Evolutionary conservation across 2,888 invertebrate genomes (phyloP).

Genomic region (Agelastica alni): DNA sequence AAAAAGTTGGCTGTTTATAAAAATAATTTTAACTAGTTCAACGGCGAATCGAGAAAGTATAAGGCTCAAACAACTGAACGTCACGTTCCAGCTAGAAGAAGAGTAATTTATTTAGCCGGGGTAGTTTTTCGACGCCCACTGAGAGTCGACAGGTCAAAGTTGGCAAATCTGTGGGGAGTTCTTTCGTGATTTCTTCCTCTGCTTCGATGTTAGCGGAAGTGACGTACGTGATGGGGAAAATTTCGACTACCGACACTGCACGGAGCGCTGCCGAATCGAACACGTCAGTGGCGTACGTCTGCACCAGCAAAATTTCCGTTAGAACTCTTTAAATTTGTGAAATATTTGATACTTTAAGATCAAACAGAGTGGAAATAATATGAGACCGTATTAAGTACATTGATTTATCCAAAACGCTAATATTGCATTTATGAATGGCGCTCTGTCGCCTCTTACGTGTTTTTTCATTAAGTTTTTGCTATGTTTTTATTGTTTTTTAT

Average conservation of each 20-base stretch:
- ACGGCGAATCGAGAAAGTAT: background rate
- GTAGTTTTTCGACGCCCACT: conserved; percentile 9
- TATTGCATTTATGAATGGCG: too few relatives aligned
- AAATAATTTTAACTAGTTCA: background rate
- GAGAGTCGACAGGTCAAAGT: conserved; percentile 17
- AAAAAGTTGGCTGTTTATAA: too few relatives aligned
- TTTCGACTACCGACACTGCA: conserved; percentile 3
- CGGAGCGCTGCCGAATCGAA: too few relatives aligned
- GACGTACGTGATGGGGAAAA: conserved; percentile 16
- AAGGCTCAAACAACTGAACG: conserved; percentile 14
- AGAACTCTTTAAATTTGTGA: too few relatives aligned
- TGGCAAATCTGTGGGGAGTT: conserved; percentile 13
- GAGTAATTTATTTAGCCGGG: conserved; percentile 15
- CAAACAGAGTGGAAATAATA: too few relatives aligned
- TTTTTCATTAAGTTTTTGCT: too few relatives aligned
- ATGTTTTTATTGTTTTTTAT: too few relatives aligned
- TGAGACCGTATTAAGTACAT: too few relatives aligned
- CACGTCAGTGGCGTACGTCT: background rate
- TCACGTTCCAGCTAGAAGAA: conserved; percentile 13
- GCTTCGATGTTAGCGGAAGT: conserved; percentile 6
- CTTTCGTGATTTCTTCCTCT: background rate
- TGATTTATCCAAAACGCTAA: too few relatives aligned
- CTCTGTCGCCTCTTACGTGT: too few relatives aligned
- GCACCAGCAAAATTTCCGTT: too few relatives aligned
- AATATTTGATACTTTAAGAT: too few relatives aligned